Evolutionary conservation across 2,888 invertebrate genomes (phyloP), one percentile per base, ranked within the genome.

Genomic region (Ennomos erosarius): DNA sequence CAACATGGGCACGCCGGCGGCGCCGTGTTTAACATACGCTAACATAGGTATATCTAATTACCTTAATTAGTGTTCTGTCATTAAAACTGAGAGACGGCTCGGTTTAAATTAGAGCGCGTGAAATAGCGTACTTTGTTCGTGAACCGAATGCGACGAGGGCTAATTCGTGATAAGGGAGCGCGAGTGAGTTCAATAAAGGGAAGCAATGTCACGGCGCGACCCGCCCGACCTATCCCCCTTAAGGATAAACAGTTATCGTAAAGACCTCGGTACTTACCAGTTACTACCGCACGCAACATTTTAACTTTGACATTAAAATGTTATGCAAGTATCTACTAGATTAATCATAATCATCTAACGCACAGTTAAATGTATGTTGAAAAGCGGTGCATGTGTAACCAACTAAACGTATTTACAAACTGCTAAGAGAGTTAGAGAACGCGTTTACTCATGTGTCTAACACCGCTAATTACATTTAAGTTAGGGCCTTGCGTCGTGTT

Each of bases 141-240:
- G 85, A 85, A 85, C 81, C 74, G 81, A 89, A 86, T 85, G 82
- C 81, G 79, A 80, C 76, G 79, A 79, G 82, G 79, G 81, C 85
- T 88, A 88, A 87, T 88, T 88, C 83, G 82, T 80, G 86, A 88
- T 89, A 88, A 88, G 85, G 85, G 83, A 84, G 79, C 78, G 77
- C 78, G 79, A 83, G 78, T 78, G 74, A 79, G 82, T 84, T 81
- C 84, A 87, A 87, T 87, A 82, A 82, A 81, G 78, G 78, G 81
- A 81, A 80, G 81, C 83, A 80, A 85, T 83, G 85, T 84, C 83
- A 82, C 82, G 78, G 76, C 75, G 75, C 74, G 74, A 78, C 79
- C 81, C 71, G 67, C 60, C 67, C 71, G 73, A 74, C 75, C 74
- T 70, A 65, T 71, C 72, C 63, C 75, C 76, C 74, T 71, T 70